Evolutionary conservation across 2,797 vertebrate species (phyloP), one percentile per base, ranked within the genome.

Genomic region (Alectoris magna): DNA sequence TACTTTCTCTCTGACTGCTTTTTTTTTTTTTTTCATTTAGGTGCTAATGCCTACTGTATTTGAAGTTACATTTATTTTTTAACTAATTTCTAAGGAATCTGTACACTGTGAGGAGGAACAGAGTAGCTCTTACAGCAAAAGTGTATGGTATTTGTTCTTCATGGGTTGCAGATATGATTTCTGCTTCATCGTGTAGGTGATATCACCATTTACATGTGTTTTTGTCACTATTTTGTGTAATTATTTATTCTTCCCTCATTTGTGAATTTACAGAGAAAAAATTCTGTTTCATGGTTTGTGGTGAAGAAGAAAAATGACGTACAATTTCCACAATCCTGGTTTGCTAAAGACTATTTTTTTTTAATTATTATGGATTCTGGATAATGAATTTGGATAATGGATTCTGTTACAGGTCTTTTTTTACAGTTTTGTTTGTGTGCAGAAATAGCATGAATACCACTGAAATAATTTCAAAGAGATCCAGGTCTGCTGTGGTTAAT

Each of bases 401-500:
- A 68, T 66, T 19, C 12, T 48, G 21, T 79, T 59, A 75, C 14
- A 39, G 60, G 6, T 7, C 27, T 14, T 73, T 3, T 88, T 96
- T 83, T 53, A 72, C 39, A 26, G 58, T 80, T 84, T 4, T 44
- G 27, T 75, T 72, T 82, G 39, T 31, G 9, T 60, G 46, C 26
- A 60, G 27, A 53, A 36, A 8, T 73, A 56, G 6, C 19, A 1
- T 41, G 49, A 90, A 51, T 51, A 70, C 12, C 26, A 53, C 24
- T 80, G 58, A 91, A 85, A 91, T 53, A 72, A 80, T 80, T 74
- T 83, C 12, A 77, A 69, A 69, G 49, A 71, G 80, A 94, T 78
- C 9, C 11, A 71, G 11, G 27, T 78, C 14, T 68, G 6, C 43
- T 67, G 29, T 48, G 43, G 14, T 14, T 73, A 11, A 6, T 81